Percentiles rank a stretch among this genome's conserved stretches.
These are phyloP conservation scores for Colaptes auratus DNA, from an alignment of 2,113 vertebrate genomes.

Conservation along the genomic window DNA sequence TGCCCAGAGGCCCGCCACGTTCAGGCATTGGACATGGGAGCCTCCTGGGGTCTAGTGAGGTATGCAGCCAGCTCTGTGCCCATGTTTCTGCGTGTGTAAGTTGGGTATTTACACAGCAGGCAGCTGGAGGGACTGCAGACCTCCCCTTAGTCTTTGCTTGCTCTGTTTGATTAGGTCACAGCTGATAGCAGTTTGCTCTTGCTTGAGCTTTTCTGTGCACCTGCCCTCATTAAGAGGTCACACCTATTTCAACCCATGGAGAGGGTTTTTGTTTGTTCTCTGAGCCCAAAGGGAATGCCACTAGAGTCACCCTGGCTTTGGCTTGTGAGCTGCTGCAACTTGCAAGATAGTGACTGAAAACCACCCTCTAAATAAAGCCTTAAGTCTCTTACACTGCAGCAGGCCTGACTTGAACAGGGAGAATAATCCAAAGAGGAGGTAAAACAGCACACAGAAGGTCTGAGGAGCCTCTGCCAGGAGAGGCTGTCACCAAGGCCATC, in stretches of 20 bases:
- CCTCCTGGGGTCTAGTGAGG: background rate
- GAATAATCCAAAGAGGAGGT: background rate
- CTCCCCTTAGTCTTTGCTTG: background rate
- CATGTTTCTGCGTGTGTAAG: background rate
- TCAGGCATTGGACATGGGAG: no score
- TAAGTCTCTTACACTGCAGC: background rate
- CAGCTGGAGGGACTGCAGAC: background rate
- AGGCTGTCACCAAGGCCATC: background rate
- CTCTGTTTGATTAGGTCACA: background rate
- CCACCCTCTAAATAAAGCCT: background rate
- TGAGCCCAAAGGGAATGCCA: background rate
- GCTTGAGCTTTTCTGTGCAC: background rate
- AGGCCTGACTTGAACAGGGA: background rate
- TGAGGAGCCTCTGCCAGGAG: background rate
- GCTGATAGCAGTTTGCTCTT: background rate
- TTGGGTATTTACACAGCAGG: background rate
- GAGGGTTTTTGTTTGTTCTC: background rate
- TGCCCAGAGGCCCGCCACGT: accelerated
- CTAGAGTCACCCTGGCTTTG: no score
- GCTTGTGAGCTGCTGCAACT: background rate
- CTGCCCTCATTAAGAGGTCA: background rate
- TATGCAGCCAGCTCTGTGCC: background rate
- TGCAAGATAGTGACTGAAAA: background rate
- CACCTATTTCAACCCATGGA: background rate
- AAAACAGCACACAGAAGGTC: background rate